Percentiles rank a stretch among this genome's conserved stretches.
Conservation (phyloP, 1,140 invertebrate species). For the Onthophagus taurus region DNA sequence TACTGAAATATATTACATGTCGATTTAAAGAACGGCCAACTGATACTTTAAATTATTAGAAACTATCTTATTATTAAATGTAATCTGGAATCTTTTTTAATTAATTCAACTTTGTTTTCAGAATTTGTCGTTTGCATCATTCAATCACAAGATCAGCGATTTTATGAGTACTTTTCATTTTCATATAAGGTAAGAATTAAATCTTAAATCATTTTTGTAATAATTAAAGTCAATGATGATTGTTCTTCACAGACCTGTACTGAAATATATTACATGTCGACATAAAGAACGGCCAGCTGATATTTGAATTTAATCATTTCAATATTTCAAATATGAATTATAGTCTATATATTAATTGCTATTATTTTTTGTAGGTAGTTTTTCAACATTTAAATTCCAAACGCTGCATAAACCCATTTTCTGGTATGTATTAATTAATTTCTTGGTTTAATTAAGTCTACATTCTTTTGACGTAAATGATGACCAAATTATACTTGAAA, state of each 20-base stretch:
- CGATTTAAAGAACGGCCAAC: constrained; percentile 20
- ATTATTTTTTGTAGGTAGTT: too few species aligned
- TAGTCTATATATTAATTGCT: background rate
- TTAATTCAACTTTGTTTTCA: constrained; percentile 2
- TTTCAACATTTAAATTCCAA: too few species aligned
- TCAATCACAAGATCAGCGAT: too few species aligned
- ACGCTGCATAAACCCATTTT: too few species aligned
- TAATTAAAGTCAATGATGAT: background rate
- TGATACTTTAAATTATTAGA: constrained; percentile 10
- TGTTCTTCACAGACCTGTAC: constrained; percentile 21
- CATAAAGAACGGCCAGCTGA: constrained; percentile 20
- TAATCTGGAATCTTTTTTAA: background rate
- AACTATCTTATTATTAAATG: background rate
- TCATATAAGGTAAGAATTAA: background rate
- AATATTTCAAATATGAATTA: background rate
- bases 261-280: constrained; percentile 14
- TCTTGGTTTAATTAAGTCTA: background rate
- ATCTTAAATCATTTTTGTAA: background rate
- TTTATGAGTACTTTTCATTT: too few species aligned
- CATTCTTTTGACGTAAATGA: constrained; percentile 15
- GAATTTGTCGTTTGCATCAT: too few species aligned
- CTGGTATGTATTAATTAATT: background rate
- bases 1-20: constrained; percentile 13
- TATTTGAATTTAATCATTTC: constrained; percentile 1
- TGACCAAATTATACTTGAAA: constrained; percentile 16